Base-by-base conservation (phyloP, 2,797 vertebrate genomes). In the Danio aesculapii region DNA sequence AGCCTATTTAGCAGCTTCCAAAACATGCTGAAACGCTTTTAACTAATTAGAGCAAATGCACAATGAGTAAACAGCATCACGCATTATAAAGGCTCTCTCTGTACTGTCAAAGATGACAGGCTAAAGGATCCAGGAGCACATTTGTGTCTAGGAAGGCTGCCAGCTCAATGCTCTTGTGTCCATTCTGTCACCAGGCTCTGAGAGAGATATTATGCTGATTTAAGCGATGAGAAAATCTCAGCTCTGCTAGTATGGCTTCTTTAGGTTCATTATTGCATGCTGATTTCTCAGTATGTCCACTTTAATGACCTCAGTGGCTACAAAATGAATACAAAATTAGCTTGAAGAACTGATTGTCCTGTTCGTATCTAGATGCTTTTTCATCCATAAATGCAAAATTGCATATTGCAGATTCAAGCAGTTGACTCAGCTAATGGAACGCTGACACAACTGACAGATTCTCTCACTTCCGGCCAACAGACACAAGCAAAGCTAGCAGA, bases 91-190 rank as follows among this genome's bases (percentile, higher is more conserved):
- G 16, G 10, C 7, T 53, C 10, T 82, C 77, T 47, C 14, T 46
- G 43, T 68, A 81, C 84, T 83, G 79, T 74, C 46, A 62, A 75
- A 63, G 52, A 64, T 53, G 58, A 57, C 59, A 49, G 53, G 3
- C 21, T 83, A 21, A 62, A 81, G 58, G 55, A 80, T 74, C 77
- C 79, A 76, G 81, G 63, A 83, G 73, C 64, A 80, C 16, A 58
- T 21, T 68, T 66, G 84, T 68, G 78, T 85, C 75, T 82, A 66
- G 87, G 86, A 87, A 68, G 58, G 52, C 61, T 81, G 85, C 89
- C 87, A 86, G 80, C 41, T 30, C 59, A 89, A 84, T 73, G 19
- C 58, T 84, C 30, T 62, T 11, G 4, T 86, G 73, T 87, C 50
- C 83, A 58, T 43, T 82, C 81, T 81, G 75, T 86, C 83, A 63